phyloP scores from a whole-genome alignment of 2,797 vertebrate species.

The Rhinatrema bivittatum region DNA sequence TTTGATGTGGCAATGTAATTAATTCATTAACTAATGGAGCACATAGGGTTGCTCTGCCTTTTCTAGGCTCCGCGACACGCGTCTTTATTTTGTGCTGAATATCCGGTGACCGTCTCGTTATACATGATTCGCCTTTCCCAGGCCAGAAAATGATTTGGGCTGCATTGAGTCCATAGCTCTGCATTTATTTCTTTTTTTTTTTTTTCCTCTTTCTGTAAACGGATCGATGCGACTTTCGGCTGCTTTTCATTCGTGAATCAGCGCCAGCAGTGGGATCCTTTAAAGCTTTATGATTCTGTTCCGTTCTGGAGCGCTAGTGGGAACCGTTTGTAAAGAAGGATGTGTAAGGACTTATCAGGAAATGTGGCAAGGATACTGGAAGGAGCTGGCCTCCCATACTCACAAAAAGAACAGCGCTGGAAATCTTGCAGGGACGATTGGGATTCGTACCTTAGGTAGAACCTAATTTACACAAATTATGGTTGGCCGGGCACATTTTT shows the following conservation, averaged over 20 bases:
- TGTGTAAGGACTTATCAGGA: constrained; percentile 70
- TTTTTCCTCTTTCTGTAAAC: no score
- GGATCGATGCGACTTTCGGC: constrained; percentile 44
- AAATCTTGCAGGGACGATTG: constrained; percentile 46
- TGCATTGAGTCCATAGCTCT: no score
- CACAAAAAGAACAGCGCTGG: constrained; percentile 42
- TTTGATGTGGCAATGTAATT: no score
- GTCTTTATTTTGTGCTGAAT: no score
- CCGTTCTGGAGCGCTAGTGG: constrained; percentile 56
- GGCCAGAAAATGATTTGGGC: no score
- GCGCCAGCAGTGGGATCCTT: constrained; percentile 43
- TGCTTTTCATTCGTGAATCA: constrained; percentile 52
- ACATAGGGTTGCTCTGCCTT: no score
- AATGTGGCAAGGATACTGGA: constrained; percentile 61
- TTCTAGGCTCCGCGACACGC: no score
- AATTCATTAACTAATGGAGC: no score
- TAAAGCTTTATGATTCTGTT: constrained; percentile 55
- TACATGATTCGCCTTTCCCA: no score
- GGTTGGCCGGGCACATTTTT: constrained; percentile 27
- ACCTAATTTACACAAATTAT: constrained; percentile 35
- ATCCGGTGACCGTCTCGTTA: no score
- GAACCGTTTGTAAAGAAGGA: constrained; percentile 69
- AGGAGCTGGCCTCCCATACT: constrained; percentile 48
- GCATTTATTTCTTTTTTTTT: no score
- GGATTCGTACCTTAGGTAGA: constrained; percentile 39